Percentiles rank a stretch among this genome's conserved stretches.
Conservation (phyloP, 2,888 invertebrate species). For the Caenorhabditis imperialis region DNA sequence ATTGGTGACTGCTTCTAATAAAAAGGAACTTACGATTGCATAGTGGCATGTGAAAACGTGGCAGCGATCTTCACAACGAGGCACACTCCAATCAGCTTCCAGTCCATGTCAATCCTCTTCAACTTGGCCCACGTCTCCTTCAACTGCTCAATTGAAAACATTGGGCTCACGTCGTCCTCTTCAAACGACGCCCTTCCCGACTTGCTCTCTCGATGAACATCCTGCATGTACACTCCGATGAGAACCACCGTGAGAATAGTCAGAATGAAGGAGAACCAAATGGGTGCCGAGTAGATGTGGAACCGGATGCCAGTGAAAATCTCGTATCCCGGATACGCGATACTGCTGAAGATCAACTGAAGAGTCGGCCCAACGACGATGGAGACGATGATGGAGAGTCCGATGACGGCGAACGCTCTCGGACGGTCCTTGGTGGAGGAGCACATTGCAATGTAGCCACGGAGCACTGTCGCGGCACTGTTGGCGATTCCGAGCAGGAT, state of each 20-base stretch:
- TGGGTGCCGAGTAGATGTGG: conserved; percentile 52
- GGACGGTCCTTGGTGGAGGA: conserved; percentile 45
- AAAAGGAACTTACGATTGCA: conserved; percentile 38
- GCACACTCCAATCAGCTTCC: conserved; percentile 43
- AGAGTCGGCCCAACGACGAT: conserved; percentile 46
- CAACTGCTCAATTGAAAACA: conserved; percentile 31
- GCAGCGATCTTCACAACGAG: conserved; percentile 42
- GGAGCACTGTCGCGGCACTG: conserved; percentile 38
- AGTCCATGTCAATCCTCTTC: conserved; percentile 34
- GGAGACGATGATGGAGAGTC: conserved; percentile 44
- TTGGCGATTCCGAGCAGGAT: conserved; percentile 35
- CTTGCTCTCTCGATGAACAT: conserved; percentile 20
- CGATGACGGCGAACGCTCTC: conserved; percentile 41
- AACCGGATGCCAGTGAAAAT: conserved; percentile 51
- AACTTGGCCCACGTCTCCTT: conserved; percentile 11
- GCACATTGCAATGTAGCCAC: conserved; percentile 46
- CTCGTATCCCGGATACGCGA: conserved; percentile 63
- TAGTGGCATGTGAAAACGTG: conserved; percentile 50
- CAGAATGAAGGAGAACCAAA: conserved; percentile 51
- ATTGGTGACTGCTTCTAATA: neutral
- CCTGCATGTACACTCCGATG: conserved; percentile 35
- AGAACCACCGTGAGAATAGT: conserved; percentile 30
- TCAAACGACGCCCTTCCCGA: conserved; percentile 6
- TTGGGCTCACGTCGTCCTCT: conserved; percentile 14
- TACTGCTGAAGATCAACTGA: conserved; percentile 60